Evolutionary conservation across 2,797 vertebrate genomes (phyloP).

Genomic region (Pteropus rufus): DNA sequence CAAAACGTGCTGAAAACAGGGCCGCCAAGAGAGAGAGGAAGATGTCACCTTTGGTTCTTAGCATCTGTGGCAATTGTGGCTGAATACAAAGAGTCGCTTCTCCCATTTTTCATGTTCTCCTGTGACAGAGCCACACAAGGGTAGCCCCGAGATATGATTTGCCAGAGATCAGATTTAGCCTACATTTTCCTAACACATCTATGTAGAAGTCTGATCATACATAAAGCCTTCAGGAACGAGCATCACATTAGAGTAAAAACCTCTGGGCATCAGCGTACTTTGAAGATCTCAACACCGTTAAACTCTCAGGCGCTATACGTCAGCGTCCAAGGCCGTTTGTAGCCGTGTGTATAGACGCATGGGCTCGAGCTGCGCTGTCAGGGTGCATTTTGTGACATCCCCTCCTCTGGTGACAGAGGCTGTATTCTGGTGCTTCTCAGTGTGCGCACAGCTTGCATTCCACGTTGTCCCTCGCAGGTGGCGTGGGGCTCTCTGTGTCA

Average conservation of each 20-base stretch:
- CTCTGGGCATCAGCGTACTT: neutral
- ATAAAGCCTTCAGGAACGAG: neutral
- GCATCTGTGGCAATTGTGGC: neutral
- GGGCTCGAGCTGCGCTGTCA: rapidly evolving
- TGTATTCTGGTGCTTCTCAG: neutral
- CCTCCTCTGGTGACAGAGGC: neutral
- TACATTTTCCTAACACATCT: neutral
- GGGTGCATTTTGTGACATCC: neutral
- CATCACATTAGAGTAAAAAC: neutral
- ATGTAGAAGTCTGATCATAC: neutral
- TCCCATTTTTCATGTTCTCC: neutral
- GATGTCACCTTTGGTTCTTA: neutral
- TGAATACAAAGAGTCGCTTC: neutral
- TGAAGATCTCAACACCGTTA: neutral
- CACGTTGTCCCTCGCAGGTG: rapidly evolving
- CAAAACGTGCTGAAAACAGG: neutral
- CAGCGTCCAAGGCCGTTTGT: neutral
- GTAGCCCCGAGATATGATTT: neutral
- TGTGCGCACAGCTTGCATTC: neutral
- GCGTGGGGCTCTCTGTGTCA: neutral
- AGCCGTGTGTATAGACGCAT: rapidly evolving
- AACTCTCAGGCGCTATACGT: rapidly evolving
- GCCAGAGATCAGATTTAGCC: neutral
- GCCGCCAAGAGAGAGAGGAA: neutral
- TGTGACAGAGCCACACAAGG: neutral